Base-by-base conservation (phyloP, 2,888 invertebrate genomes). In the Crematogaster levior region DNA sequence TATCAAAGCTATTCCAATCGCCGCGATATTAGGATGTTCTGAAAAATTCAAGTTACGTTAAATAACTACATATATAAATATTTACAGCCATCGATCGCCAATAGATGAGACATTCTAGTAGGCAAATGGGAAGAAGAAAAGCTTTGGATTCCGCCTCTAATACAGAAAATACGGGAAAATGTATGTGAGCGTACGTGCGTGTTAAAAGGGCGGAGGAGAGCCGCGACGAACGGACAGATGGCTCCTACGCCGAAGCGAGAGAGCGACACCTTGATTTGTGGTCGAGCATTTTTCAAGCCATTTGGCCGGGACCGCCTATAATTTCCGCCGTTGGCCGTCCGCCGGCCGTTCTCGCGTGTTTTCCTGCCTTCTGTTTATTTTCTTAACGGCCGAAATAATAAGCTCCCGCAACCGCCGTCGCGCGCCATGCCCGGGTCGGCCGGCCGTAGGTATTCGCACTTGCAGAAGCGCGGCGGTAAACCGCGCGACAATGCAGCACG, bases 211-310 rank as follows among this genome's bases (percentile, higher is more conserved):
- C 40, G 73, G 61, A 68, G 84, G 15, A 77, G 68, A 65, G 24
- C 75, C 77, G 77, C 77, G 77, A 77, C 77, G 77, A 77, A 43
- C 77, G 56, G 77, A 77, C 77, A 77, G 77, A 77, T 77, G 77
- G 85, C 70, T 88, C 70, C 81, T 60, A 56, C 81, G 56, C 84
- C 61, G 77, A 63, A 82, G 86, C 58, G 53, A 82, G 53, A 82
- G 87, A 51, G 68, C 86, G 85, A 88, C 91, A 92, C 92, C 93
- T 93, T 94, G 94, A 94, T 94, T 94, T 94, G 94, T 93, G 93
- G 94, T 92, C 88, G 87, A 92, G 91, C 91, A 93, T 93, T 93
- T 93, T 94, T 93, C 93, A 92, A 92, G 91, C 92, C 93, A 93
- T 94, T 94, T 93, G 93, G 92, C 91, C 65, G 84, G 73, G 66